phyloP scores from a whole-genome alignment of 2,888 invertebrate species.

The Cyaniris semiargus region DNA sequence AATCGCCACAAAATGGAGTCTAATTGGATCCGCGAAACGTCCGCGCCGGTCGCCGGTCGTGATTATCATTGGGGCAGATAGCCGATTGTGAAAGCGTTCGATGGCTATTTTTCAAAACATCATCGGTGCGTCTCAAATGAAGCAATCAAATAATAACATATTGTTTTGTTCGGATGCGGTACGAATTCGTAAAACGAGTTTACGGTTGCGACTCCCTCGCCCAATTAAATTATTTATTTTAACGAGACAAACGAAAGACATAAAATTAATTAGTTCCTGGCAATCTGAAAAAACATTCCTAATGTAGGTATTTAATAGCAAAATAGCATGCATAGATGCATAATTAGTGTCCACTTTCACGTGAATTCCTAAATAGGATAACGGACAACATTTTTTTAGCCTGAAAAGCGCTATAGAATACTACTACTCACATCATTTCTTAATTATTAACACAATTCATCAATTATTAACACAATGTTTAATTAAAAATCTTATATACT shows the following conservation, averaged over 20 bases:
- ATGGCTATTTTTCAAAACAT: constrained; percentile 30
- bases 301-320: constrained; percentile 17
- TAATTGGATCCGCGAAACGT: constrained; percentile 75
- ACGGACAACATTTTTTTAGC: not conserved
- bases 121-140: constrained; percentile 28
- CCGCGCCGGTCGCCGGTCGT: constrained; percentile 50
- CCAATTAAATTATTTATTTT: constrained; percentile 23
- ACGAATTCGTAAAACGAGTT: constrained; percentile 12
- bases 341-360: not conserved
- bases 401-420: not conserved
- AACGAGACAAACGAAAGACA: constrained; percentile 14
- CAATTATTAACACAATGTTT: not conserved
- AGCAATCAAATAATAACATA: constrained; percentile 32
- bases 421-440: too few relatives aligned
- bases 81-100: constrained; percentile 46
- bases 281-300: not conserved
- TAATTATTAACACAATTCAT: too few relatives aligned
- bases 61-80: constrained; percentile 52
- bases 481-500: not conserved
- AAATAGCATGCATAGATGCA: not conserved
- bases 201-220: constrained; percentile 5
- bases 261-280: constrained; percentile 14
- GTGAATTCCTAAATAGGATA: not conserved
- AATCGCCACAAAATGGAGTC: constrained; percentile 72
- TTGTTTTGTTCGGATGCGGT: constrained; percentile 24